Evolutionary conservation across 2,888 invertebrate genomes (phyloP).

Genomic region (Alviniconcha strummeri): DNA sequence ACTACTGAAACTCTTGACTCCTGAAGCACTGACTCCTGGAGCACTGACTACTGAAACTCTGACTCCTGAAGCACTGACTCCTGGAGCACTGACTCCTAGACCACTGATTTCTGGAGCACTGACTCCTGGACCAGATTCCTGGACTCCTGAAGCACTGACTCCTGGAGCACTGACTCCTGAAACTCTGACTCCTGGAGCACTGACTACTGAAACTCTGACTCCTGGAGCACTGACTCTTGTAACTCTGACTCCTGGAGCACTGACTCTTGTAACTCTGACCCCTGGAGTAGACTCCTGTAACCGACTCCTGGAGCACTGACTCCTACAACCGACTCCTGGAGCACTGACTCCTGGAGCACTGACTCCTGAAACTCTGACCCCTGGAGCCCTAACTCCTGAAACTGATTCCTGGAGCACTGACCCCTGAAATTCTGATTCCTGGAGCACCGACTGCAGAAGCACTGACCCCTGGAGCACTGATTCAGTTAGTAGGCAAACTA

Average conservation of each 20-base stretch:
- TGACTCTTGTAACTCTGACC: no score
- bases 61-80: background rate
- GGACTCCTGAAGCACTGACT: background rate
- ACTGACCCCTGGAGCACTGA: background rate
- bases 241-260: background rate
- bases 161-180: background rate
- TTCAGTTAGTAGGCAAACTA: no score
- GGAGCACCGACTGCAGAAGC: background rate
- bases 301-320: background rate
- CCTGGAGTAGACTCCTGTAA: background rate
- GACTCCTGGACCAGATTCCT: background rate
- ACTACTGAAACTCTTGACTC: background rate
- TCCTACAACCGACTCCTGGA: background rate
- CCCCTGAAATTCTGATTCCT: background rate
- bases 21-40: background rate
- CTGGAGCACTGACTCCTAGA: background rate
- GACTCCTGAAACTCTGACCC: background rate
- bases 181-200: background rate
- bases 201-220: background rate
- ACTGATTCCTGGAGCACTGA: background rate
- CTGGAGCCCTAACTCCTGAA: background rate
- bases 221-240: background rate
- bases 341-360: background rate
- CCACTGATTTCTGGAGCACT: background rate
- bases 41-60: background rate